phyloP scores from a whole-genome alignment of 2,797 vertebrate genomes.

The Babyrousa celebensis region DNA sequence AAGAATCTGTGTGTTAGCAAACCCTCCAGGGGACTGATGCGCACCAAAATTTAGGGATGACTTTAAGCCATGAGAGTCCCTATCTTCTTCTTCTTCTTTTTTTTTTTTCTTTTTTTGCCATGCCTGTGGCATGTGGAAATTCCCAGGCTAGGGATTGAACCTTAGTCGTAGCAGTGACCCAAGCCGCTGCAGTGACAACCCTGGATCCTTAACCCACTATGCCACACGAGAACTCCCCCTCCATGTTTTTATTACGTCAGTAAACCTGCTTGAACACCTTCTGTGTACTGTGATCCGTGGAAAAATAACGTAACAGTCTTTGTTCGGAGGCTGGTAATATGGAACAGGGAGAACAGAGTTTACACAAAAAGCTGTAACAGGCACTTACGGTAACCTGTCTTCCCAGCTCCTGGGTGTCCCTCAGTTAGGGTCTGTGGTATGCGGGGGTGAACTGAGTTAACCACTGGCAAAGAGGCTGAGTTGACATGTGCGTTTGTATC shows the following conservation, averaged over 20 bases:
- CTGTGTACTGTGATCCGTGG: background rate
- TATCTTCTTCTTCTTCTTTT: background rate
- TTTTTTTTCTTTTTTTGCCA: too few relatives aligned
- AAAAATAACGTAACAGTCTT: background rate
- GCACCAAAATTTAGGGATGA: conserved; percentile 35
- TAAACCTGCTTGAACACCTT: background rate
- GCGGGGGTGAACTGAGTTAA: background rate
- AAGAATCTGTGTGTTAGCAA: conserved; percentile 26
- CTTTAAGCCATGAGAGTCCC: background rate
- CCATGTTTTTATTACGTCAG: conserved; percentile 46
- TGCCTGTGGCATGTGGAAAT: too few relatives aligned
- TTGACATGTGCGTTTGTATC: background rate
- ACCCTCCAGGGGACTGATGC: background rate
- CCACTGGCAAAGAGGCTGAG: background rate
- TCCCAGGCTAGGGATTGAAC: too few relatives aligned
- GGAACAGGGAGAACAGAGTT: background rate
- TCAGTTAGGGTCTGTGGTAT: background rate
- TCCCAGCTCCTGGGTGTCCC: background rate
- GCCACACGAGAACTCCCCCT: too few relatives aligned
- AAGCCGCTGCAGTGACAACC: too few relatives aligned
- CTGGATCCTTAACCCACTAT: too few relatives aligned
- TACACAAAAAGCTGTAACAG: background rate
- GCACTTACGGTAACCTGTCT: background rate
- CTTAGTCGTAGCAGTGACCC: too few relatives aligned
- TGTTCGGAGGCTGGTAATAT: background rate